Evolutionary conservation across 2,113 vertebrate genomes (phyloP).

Genomic region (Cryptomyrus ogoouensis): DNA sequence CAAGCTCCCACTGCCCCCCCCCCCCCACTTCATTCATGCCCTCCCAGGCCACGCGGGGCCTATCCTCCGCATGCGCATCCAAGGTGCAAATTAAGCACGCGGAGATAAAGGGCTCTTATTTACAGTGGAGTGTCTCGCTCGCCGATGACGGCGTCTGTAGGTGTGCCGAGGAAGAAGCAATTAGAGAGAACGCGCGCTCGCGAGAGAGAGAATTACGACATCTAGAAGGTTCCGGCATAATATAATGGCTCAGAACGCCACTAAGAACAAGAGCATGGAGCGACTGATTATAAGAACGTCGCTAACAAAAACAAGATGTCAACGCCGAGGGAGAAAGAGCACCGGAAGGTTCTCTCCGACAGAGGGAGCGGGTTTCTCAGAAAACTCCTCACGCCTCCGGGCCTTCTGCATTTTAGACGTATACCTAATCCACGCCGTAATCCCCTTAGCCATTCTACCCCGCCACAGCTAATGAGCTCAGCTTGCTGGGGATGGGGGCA

Average conservation of each 20-base stretch:
- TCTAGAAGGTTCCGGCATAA: background rate
- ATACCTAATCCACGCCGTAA: slow-evolving; percentile 55
- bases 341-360: background rate
- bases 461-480: slow-evolving; percentile 50
- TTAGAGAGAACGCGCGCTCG: background rate
- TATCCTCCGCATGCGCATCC: background rate
- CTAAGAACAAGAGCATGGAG: background rate
- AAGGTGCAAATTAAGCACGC: background rate
- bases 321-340: background rate
- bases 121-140: background rate
- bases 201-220: background rate
- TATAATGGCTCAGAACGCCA: background rate
- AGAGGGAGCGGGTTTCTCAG: background rate
- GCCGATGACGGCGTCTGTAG: background rate
- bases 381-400: background rate
- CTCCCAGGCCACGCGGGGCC: background rate
- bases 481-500: background rate
- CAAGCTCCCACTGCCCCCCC: background rate
- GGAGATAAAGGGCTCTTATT: background rate
- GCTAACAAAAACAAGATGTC: background rate
- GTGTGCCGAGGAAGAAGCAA: background rate
- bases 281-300: background rate
- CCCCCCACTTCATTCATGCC: background rate
- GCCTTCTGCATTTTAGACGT: slow-evolving; percentile 46
- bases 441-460: slow-evolving; percentile 56